phyloP scores from a whole-genome alignment of 1,140 invertebrate genomes.

The Tetraneura akinire region DNA sequence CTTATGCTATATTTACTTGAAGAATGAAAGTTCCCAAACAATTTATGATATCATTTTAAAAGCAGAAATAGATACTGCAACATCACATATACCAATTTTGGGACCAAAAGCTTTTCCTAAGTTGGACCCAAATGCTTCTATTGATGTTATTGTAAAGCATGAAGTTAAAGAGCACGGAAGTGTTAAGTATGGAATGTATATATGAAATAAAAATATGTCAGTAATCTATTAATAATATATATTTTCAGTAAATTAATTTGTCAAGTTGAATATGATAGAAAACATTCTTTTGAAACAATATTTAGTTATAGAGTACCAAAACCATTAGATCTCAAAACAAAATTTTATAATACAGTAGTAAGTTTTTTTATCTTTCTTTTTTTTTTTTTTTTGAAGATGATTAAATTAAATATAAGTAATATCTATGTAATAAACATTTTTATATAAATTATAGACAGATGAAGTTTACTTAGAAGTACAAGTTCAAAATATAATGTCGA shows the following conservation, averaged over 20 bases:
- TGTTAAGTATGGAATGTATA: constrained; percentile 28
- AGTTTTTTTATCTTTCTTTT: neutral
- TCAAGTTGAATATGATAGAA: constrained; percentile 43
- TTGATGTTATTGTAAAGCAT: constrained; percentile 46
- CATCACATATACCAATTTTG: constrained; percentile 39
- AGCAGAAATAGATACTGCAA: constrained; percentile 59
- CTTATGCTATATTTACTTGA: constrained; percentile 94
- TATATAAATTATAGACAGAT: constrained; percentile 69
- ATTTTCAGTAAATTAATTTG: constrained; percentile 42
- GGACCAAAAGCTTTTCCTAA: constrained; percentile 38
- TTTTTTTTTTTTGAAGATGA: neutral
- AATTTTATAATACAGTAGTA: constrained; percentile 43
- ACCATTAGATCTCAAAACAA: constrained; percentile 45
- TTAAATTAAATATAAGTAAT: neutral
- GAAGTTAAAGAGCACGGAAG: constrained; percentile 47
- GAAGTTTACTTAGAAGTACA: constrained; percentile 97
- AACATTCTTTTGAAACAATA: constrained; percentile 48
- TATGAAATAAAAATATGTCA: neutral
- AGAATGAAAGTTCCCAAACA: constrained; percentile 86
- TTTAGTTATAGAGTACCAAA: constrained; percentile 49
- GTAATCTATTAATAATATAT: neutral
- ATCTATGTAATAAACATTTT: neutral
- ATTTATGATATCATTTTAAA: constrained; percentile 83
- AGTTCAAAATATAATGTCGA: constrained; percentile 90
- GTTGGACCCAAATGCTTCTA: constrained; percentile 42